Evolutionary conservation across 92 coral and sea anemone genomes (phyloP).

Genomic region (Actinostola sp.): DNA sequence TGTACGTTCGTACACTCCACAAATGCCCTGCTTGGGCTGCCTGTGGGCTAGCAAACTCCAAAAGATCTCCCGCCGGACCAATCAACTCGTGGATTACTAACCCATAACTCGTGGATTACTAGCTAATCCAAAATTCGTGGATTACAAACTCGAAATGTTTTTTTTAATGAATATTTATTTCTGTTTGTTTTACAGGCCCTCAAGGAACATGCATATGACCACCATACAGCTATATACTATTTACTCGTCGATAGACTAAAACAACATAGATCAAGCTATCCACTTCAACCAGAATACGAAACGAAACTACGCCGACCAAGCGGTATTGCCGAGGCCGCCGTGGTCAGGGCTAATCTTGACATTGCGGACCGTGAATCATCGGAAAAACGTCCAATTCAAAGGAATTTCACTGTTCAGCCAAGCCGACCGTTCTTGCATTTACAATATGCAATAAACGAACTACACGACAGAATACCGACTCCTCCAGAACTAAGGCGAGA

Average conservation of each 20-base stretch:
- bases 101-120: no score
- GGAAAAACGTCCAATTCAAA: conserved; percentile 56
- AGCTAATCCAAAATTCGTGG: no score
- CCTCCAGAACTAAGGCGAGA: conserved; percentile 98
- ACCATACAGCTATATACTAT: conserved; percentile 94
- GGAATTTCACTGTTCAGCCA: conserved; percentile 73
- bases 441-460: conserved; percentile 88
- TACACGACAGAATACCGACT: conserved; percentile 90
- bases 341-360: conserved; percentile 68
- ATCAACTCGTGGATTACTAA: no score
- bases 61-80: no score
- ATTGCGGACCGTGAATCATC: conserved; percentile 49
- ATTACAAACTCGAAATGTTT: no score
- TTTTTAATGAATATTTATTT: no score
- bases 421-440: conserved; percentile 73
- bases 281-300: conserved; percentile 78
- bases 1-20: no score
- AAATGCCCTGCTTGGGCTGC: no score
- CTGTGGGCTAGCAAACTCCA: no score
- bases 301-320: conserved; percentile 97
- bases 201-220: conserved; percentile 87
- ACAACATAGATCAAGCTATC: conserved; percentile 92
- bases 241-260: conserved; percentile 87
- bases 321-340: conserved; percentile 97
- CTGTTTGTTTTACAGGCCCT: conserved; percentile 71